Conservation (phyloP, 2,113 vertebrate genomes). For the Epinephelus fuscoguttatus region DNA sequence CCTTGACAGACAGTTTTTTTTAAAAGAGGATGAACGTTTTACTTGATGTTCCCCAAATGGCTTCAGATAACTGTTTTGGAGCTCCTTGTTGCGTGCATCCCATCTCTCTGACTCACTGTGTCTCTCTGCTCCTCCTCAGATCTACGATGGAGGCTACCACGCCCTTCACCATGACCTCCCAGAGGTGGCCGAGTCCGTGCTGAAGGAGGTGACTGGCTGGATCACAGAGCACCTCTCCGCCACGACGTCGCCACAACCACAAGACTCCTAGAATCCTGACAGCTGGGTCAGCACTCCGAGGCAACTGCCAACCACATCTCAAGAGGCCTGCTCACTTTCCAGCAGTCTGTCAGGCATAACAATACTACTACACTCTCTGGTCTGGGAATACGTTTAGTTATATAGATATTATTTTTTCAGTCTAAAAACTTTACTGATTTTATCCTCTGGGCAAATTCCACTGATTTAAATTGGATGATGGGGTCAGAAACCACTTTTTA, state of each 20-base stretch:
- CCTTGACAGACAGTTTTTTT: neutral
- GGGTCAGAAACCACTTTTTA: constrained; percentile 13
- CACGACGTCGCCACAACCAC: neutral
- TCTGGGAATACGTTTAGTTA: constrained; percentile 21
- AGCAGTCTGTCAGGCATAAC: constrained; percentile 22
- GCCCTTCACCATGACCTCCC: constrained; percentile 95
- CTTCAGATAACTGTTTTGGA: neutral
- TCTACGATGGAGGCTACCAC: constrained; percentile 94
- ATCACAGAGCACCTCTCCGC: constrained; percentile 81
- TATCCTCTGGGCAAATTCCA: constrained; percentile 22
- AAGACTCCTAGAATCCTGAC: constrained; percentile 45
- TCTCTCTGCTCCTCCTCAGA: constrained; percentile 75
- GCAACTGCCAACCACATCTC: constrained; percentile 7
- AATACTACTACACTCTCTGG: constrained; percentile 18
- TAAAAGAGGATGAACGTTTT: neutral
- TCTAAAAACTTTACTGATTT: constrained; percentile 27
- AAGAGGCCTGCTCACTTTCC: constrained; percentile 32
- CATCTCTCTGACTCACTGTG: constrained; percentile 1
- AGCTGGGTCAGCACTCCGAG: constrained; percentile 10
- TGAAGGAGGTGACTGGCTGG: constrained; percentile 92
- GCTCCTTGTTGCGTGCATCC: neutral
- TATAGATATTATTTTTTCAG: constrained; percentile 8
- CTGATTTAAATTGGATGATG: constrained; percentile 31
- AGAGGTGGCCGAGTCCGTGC: constrained; percentile 88
- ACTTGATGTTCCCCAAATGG: neutral